Base-by-base conservation (phyloP, 2,888 invertebrate species). In the Eupithecia inturbata region DNA sequence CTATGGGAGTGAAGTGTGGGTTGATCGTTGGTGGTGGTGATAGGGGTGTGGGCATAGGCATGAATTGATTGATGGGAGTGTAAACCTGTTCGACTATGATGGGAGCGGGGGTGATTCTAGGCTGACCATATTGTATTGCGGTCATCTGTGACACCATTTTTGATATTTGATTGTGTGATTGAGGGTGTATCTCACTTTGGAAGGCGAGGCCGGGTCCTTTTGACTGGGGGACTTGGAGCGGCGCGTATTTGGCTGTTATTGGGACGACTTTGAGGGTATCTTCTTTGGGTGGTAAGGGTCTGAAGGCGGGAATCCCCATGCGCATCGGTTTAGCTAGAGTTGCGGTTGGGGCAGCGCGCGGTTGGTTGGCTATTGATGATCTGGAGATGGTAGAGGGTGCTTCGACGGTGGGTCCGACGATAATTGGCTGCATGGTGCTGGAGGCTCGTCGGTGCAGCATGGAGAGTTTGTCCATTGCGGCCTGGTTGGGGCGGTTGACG, bases 261-360 rank as follows among this genome's bases (percentile, higher is more conserved):
- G 95, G 95, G 66, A 95, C 86, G 36, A 95, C 95, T 84, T 94
- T 91, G 72, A 95, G 94, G 10, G 95, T 96, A 33, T 94, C 93
- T 78, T 94, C 93, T 84, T 94, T 94, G 4, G 96, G 95, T 63
- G 97, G 97, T 78, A 97, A 95, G 0, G 97, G 97, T 85, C 95
- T 97, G 90, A 98, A 98, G 0, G 97, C 96, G 45, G 98, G 98
- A 12, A 98, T 96, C 12, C 95, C 95, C 89, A 95, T 91, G 3
- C 95, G 94, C 81, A 95, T 87, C 0, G 95, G 95, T 70, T 95
- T 95, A 1, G 95, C 95, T 87, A 95, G 91, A 19, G 95, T 94
- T 16, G 90, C 79, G 1, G 89, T 81, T 22, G 90, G 89, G 6
- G 85, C 83, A 0, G 71, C 73, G 66, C 78, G 60, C 4, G 74